Base-by-base conservation (phyloP, 2,888 invertebrate species). In the Nebria brevicollis region DNA sequence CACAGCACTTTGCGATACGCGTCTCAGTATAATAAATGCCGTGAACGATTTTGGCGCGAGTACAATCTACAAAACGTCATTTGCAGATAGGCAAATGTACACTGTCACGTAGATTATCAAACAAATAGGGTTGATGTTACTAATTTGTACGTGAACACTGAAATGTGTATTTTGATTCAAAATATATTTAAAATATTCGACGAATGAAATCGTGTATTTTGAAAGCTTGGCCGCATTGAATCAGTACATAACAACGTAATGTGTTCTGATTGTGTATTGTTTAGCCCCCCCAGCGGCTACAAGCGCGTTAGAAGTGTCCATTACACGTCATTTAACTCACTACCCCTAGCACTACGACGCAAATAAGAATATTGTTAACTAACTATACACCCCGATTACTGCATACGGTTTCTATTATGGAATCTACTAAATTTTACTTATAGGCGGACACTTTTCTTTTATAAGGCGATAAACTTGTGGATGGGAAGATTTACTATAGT, bases 291-390 rank as follows among this genome's bases (percentile, higher is more conserved):
- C 84, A 84, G 85, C 77, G 72, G 72, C 72, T 20, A n/a, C 42
- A 66, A 72, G 66, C 54, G 78, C 78, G 80, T 68, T 80, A 80
- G 75, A 80, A 87, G 86, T 85, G 86, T 85, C 84, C 87, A 87
- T 88, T 87, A 87, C 87, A 87, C 87, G 87, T 87, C 87, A 88
- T 88, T 88, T 88, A 87, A 87, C 86, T 86, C 85, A 84, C 86
- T 87, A 86, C 87, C 86, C 70, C 25, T 15, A 25, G 20, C 25
- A 74, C 74, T 66, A 41, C 25, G 25, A 41, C 15, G 25, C 87
- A 86, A 87, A 87, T 87, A 87, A 87, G 87, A 87, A 88, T 88
- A 88, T 88, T 88, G 88, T 88, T 88, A 88, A 87, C 88, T 87
- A 88, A 87, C 87, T 86, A 86, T 87, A 86, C 85, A 25, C 70